Evolutionary conservation across 1,140 invertebrate genomes (phyloP).

Genomic region (Caligus rogercresseyi): DNA sequence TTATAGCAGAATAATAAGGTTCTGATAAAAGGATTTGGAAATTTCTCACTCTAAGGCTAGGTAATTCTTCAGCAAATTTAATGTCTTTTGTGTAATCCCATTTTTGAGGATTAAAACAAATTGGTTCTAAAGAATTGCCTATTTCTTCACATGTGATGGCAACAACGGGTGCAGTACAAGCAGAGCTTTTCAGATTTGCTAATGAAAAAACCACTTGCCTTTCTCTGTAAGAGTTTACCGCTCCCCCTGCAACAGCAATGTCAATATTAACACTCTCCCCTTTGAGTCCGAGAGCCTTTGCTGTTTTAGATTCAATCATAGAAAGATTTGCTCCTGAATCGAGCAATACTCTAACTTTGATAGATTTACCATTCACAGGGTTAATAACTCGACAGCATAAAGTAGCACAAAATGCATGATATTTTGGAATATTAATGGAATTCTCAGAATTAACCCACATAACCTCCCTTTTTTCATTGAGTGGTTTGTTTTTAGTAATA

Average conservation of each 20-base stretch:
- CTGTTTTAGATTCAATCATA: neutral
- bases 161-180: neutral
- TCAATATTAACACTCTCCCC: neutral
- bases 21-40: neutral
- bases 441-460: neutral
- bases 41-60: neutral
- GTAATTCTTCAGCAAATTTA: neutral
- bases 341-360: conserved; percentile 1
- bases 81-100: neutral
- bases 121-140: neutral
- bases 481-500: neutral
- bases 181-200: neutral
- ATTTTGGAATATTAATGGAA: neutral
- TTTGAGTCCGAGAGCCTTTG: neutral
- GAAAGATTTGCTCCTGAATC: neutral
- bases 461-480: neutral
- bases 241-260: conserved; percentile 1
- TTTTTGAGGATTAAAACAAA: neutral
- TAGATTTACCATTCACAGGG: neutral
- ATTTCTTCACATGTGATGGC: neutral
- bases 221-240: neutral
- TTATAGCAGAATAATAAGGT: conserved; percentile 2
- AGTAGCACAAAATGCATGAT: neutral
- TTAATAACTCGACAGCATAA: neutral
- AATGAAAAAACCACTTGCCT: neutral